phyloP scores from a whole-genome alignment of 2,888 invertebrate genomes.

The Meloe dianella region DNA sequence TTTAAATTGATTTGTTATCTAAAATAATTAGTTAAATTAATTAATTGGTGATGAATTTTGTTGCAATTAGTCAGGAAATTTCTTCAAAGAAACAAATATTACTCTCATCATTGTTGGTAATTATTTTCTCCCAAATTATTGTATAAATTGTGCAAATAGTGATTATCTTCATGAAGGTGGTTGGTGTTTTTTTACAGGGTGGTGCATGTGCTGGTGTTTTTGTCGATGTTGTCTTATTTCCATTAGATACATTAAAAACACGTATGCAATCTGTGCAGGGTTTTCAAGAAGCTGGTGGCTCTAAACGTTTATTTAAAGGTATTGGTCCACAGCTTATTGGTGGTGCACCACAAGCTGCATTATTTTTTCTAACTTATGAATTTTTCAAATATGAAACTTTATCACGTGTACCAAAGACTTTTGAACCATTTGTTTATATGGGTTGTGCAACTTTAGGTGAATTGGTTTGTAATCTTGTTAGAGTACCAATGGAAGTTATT shows the following conservation, averaged over 20 bases:
- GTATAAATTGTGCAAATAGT: constrained; percentile 23
- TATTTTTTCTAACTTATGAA: constrained; percentile 91
- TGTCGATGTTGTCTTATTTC: constrained; percentile 88
- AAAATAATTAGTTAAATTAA: not conserved
- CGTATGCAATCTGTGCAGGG: constrained; percentile 88
- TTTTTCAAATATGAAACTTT: constrained; percentile 68
- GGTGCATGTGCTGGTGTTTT: constrained; percentile 88
- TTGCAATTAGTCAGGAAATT: not conserved
- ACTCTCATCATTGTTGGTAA: constrained; percentile 54
- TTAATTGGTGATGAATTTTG: not conserved
- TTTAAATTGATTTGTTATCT: not conserved
- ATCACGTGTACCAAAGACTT: constrained; percentile 61
- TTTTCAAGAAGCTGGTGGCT: constrained; percentile 87
- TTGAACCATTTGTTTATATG: constrained; percentile 76
- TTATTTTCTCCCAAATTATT: constrained; percentile 20
- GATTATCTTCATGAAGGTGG: no score
- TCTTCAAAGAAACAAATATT: constrained; percentile 37
- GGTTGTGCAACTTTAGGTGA: constrained; percentile 83
- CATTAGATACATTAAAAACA: constrained; percentile 95
- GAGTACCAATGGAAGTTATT: constrained; percentile 95
- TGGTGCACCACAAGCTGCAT: constrained; percentile 84
- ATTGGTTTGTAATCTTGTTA: constrained; percentile 87
- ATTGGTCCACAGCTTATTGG: constrained; percentile 79
- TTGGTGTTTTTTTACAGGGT: constrained; percentile 65
- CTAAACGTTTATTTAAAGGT: constrained; percentile 80